phyloP scores from a whole-genome alignment of 2,113 vertebrate species.

The Apaloderma vittatum region DNA sequence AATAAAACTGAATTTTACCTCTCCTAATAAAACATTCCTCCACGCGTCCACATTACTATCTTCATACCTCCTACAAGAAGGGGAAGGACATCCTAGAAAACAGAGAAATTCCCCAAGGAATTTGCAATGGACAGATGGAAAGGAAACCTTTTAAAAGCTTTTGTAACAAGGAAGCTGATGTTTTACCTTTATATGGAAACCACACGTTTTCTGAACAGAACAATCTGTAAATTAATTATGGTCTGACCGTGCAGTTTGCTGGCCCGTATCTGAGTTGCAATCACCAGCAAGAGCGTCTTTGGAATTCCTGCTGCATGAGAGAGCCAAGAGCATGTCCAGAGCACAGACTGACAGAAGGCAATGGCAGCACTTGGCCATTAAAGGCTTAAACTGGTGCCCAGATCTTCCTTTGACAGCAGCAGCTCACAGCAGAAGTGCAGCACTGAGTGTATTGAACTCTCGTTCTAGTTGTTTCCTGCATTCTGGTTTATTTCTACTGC shows the following conservation, averaged over 20 bases:
- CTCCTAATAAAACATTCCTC: neutral
- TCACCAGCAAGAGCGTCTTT: conserved; percentile 37
- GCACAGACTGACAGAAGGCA: neutral
- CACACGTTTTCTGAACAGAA: neutral
- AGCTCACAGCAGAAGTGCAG: neutral
- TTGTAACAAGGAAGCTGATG: neutral
- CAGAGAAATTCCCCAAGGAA: neutral
- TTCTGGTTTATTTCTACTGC: neutral
- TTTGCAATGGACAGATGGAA: neutral
- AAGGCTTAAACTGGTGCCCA: conserved; percentile 39
- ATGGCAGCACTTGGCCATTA: neutral
- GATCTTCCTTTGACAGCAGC: conserved; percentile 23
- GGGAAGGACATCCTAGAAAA: neutral
- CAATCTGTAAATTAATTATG: conserved; percentile 20
- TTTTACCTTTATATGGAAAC: conserved; percentile 24
- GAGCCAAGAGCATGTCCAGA: conserved; percentile 49
- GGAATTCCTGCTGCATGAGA: conserved; percentile 14
- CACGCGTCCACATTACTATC: neutral
- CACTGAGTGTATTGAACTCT: neutral
- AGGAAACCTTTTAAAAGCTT: neutral
- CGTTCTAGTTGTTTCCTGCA: neutral
- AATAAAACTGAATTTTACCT: neutral
- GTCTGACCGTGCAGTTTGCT: neutral
- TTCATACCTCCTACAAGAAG: neutral
- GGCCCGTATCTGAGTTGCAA: neutral